phyloP scores from a whole-genome alignment of 2,113 vertebrate genomes.

The Meleagris gallopavo region DNA sequence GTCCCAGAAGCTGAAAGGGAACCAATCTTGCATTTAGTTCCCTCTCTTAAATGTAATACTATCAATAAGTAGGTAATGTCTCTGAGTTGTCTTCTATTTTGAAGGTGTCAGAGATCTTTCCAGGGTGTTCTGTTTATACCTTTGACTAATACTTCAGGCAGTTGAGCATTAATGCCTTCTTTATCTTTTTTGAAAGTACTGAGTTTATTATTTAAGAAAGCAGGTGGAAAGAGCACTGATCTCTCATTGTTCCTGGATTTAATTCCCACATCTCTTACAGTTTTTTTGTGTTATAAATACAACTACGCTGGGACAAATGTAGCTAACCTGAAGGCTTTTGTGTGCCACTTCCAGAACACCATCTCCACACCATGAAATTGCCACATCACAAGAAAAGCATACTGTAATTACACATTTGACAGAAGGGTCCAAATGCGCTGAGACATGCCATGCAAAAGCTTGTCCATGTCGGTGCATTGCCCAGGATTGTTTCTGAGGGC shows the following conservation, averaged over 20 bases:
- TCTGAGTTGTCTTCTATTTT: background rate
- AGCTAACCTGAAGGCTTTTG: background rate
- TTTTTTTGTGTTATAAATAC: background rate
- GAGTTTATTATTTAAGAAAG: background rate
- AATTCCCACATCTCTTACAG: background rate
- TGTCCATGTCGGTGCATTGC: too few species aligned
- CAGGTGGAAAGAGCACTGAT: background rate
- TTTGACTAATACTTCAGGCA: background rate
- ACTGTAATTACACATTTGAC: background rate
- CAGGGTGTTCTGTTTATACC: background rate
- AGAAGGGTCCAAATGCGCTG: background rate
- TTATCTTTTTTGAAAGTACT: background rate
- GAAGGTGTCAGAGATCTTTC: background rate
- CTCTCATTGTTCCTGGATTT: background rate
- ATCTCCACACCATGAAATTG: background rate
- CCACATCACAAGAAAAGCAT: background rate
- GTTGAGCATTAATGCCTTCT: background rate
- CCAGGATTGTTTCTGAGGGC: background rate
- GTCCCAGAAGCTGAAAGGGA: background rate
- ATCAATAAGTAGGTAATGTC: background rate
- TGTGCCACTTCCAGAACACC: background rate
- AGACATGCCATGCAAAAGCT: background rate
- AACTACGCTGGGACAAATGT: background rate
- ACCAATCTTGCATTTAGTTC: background rate
- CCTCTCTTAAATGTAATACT: background rate